A percentile compares a stretch with the other conserved stretches of the same genome.
Conservation (phyloP, 2,797 vertebrate species). For the Triplophysa yarkandensis region DNA sequence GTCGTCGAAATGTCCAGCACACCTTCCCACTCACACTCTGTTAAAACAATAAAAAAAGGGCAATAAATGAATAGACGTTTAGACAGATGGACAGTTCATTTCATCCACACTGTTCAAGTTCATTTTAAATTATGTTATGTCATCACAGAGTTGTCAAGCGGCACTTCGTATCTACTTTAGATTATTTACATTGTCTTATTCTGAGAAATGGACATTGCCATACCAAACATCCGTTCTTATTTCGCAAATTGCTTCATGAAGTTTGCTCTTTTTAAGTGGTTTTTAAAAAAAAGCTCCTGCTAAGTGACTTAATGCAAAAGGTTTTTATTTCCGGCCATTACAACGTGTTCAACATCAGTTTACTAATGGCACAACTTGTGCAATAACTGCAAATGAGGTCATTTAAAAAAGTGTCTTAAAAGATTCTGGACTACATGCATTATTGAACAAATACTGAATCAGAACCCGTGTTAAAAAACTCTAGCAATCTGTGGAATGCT, state of each 20-base stretch:
- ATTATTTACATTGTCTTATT: neutral
- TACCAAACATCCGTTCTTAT: neutral
- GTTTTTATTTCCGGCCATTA: neutral
- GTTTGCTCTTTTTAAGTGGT: neutral
- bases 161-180: neutral
- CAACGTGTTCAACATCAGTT: no score
- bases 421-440: no score
- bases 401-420: no score
- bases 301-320: neutral
- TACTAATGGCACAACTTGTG: neutral
- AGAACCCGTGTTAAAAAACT: neutral
- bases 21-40: constrained; percentile 28
- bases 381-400: neutral
- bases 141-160: neutral
- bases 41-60: neutral
- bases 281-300: neutral
- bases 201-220: neutral
- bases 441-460: no score
- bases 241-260: neutral
- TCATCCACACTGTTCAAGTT: neutral
- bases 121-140: neutral
- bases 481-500: neutral
- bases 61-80: neutral
- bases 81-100: constrained; percentile 19
- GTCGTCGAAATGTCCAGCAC: neutral